These are phyloP conservation scores for Plectus sambesii DNA, from an alignment of 1,140 invertebrate species.

Conservation along the genomic window DNA sequence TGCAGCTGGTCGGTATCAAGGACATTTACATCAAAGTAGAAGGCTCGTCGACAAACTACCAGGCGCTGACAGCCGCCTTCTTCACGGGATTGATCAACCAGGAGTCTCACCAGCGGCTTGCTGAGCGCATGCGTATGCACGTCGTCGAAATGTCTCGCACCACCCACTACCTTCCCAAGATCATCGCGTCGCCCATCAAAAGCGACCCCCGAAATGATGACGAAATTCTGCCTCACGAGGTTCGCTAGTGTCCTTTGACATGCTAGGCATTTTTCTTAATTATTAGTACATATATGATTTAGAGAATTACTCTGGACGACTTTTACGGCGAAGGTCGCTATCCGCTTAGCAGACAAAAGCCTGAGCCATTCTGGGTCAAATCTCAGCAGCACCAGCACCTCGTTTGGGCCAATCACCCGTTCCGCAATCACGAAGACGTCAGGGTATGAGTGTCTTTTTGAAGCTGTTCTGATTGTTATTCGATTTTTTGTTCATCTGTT, in stretches of 20 bases:
- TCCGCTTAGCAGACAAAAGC: constrained; percentile 32
- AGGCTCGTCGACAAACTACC: constrained; percentile 54
- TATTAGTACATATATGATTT: constrained; percentile 14
- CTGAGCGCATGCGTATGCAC: constrained; percentile 75
- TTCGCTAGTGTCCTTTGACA: constrained; percentile 29
- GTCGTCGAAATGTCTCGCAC: constrained; percentile 72
- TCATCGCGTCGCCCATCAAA: constrained; percentile 66
- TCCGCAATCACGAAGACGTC: constrained; percentile 42
- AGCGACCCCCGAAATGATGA: constrained; percentile 53
- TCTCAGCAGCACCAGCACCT: constrained; percentile 31
- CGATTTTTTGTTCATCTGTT: too few species aligned
- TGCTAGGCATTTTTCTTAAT: too few species aligned
- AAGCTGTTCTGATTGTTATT: constrained; percentile 13
- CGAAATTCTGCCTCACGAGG: constrained; percentile 59
- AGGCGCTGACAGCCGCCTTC: constrained; percentile 66
- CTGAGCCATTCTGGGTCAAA: constrained; percentile 34
- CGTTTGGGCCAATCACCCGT: constrained; percentile 42
- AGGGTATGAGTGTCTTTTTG: constrained; percentile 12
- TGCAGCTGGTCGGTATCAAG: constrained; percentile 77
- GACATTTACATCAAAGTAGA: constrained; percentile 83
- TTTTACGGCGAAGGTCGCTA: constrained; percentile 44
- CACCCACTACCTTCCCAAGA: constrained; percentile 60
- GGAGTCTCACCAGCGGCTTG: constrained; percentile 72
- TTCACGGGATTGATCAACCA: constrained; percentile 78
- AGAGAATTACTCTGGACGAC: constrained; percentile 41